Evolutionary conservation across 2,888 invertebrate genomes (phyloP), one percentile per base, ranked within the genome.

Genomic region (Parasteatoda lunata): DNA sequence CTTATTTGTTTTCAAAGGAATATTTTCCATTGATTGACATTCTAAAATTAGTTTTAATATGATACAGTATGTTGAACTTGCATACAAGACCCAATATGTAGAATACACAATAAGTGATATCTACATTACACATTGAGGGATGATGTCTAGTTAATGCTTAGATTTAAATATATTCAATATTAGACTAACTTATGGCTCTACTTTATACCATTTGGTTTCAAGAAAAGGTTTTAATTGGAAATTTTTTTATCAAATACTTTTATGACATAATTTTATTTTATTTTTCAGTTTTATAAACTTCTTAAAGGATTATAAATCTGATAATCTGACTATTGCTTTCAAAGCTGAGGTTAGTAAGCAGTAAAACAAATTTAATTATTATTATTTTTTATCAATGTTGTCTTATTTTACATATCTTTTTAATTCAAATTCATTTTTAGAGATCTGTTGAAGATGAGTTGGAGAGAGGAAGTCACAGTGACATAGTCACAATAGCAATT

Each of bases 401-500:
- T 47, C 9, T 47, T 72, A 45, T 64, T 6, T 65, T 52, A 8
- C 59, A 47, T 45, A 51, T 65, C 3, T 66, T n/a, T 13, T 49
- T 11, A 4, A 71, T 49, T 15, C 65, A 48, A 68, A 64, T 51
- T 48, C 48, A n/a, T 77, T 64, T 82, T 9, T 66, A 98, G 93
- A 93, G 98, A n/a, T 98, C 98, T 0, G 97, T 98, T 84, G 96
- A 98, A 92, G 99, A 99, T 92, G 99, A 99, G 92, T 92, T 99
- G 47, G 91, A 92, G 80, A 90, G 93, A 7, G 93, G 93, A 90
- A 92, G 93, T 78, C 90, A 91, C 30, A 92, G 93, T 5, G 94
- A 94, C 89, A 91, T 93, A 11, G 87, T 91, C 45, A 93, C 93
- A 13, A 92, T 94, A 78, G 90, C 92, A 0, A 91, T 93, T 88